Percentiles rank a stretch among this genome's conserved stretches.
Evolutionary conservation across 1,140 invertebrate species (phyloP).

Genomic region (Cherax quadricarinatus): DNA sequence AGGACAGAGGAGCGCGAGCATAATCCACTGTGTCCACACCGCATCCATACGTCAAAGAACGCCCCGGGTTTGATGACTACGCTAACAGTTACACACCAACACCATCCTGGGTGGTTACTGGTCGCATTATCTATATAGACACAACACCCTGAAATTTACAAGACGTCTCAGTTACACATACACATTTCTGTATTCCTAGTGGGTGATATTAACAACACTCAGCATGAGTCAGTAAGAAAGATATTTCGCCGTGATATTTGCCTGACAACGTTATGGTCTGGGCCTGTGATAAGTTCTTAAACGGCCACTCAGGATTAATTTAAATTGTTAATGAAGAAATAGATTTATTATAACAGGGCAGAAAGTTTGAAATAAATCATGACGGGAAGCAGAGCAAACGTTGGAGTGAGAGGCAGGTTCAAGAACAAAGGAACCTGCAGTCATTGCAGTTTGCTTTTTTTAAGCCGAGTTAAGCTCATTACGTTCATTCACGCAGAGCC

Average conservation of each 20-base stretch:
- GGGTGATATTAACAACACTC: neutral
- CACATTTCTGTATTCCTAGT: neutral
- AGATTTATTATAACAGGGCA: neutral
- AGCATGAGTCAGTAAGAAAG: neutral
- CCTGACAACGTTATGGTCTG: neutral
- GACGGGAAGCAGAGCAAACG: neutral
- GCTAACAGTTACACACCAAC: no score
- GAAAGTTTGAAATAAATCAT: slow-evolving; percentile 5
- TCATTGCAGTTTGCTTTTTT: neutral
- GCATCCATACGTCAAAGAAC: neutral
- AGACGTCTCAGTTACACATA: no score
- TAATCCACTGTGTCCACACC: neutral
- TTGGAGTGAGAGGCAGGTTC: neutral
- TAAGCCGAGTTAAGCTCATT: neutral
- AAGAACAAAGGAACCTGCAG: slow-evolving; percentile 9
- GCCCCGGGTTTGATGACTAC: no score
- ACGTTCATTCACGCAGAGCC: neutral
- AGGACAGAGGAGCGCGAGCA: neutral
- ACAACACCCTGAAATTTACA: no score
- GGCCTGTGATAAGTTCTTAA: neutral
- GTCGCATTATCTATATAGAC: no score
- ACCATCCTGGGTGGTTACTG: no score
- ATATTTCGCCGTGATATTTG: neutral
- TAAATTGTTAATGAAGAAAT: slow-evolving; percentile 5
- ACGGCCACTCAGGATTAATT: neutral